Evolutionary conservation across 2,888 invertebrate species (phyloP).

Genomic region (Philaethria dido): DNA sequence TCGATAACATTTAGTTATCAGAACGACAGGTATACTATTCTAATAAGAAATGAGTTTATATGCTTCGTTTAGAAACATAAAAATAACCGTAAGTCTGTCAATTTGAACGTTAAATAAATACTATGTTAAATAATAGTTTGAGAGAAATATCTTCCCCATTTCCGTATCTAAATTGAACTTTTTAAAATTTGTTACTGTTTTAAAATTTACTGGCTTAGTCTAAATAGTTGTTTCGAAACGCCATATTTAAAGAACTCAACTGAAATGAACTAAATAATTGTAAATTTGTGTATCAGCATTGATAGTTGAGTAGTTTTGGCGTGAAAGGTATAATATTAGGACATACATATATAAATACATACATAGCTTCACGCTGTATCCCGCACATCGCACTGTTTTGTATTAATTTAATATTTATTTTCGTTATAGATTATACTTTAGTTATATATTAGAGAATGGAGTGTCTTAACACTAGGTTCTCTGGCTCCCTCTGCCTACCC

Average conservation of each 20-base stretch:
- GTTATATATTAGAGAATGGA: too few relatives aligned
- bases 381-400: too few relatives aligned
- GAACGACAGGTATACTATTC: neutral
- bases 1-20: neutral
- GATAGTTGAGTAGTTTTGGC: neutral
- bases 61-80: conserved; percentile 11
- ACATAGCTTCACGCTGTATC: too few relatives aligned
- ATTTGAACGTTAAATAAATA: conserved; percentile 14
- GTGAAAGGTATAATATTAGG: too few relatives aligned
- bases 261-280: too few relatives aligned
- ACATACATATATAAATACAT: neutral
- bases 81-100: conserved; percentile 31
- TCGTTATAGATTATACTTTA: too few relatives aligned
- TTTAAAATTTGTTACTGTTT: too few relatives aligned
- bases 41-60: conserved; percentile 9
- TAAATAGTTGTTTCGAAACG: too few relatives aligned
- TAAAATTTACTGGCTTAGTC: neutral
- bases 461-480: too few relatives aligned
- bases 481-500: neutral
- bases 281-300: neutral
- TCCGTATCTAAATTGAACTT: conserved; percentile 9
- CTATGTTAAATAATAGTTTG: neutral
- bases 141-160: conserved; percentile 8
- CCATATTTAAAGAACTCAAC: too few relatives aligned
- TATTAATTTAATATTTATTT: too few relatives aligned